Base-by-base conservation (phyloP, 2,113 vertebrate species). In the Chlorodrepanis virens region DNA sequence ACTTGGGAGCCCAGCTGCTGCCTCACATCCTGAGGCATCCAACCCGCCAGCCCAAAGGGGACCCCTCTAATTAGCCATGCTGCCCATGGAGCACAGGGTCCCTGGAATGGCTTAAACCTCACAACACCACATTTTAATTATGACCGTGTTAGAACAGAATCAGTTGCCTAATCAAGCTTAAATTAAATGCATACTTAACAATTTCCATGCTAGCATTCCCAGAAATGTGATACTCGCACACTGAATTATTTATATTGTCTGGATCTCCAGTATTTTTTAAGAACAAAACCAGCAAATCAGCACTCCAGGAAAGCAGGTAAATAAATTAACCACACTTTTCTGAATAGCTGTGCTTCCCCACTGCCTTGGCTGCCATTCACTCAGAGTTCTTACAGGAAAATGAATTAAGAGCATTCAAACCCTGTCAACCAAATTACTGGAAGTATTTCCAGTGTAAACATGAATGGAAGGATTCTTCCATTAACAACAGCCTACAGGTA, bases 121-220 rank as follows among this genome's bases (percentile, higher is more conserved):
- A 49, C 64, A 54, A 45, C 82, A 70, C 35, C 29, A 20, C 29
- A 22, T 72, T 95, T 93, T 83, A 91, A 95, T 96, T 91, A 95
- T 27, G 59, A 47, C 31, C 49, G 22, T 47, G 67, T 75, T 88
- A 84, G 69, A 81, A 70, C 40, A 75, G 64, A 95, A 94, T 79
- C 65, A 64, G 47, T 67, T 81, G 71, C 81, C 68, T 89, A 79
- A 83, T 95, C 91, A 93, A 92, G 93, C 94, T 91, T 79, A 96
- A 97, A 97, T 94, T 61, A 96, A 96, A 96, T 85, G 83, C 92
- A 93, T 88, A 92, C 94, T 95, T 96, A 92, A 86, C 33, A 4
- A 96, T 97, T 96, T 96, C 93, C 91, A 94, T 80, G 83, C 90
- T 71, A 94, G 88, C 76, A 64, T 81, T 77, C 47, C 33, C 87